A percentile compares a stretch with the other conserved stretches of the same genome.
Conservation (phyloP, 2,888 invertebrate genomes). For the Melieria picta region DNA sequence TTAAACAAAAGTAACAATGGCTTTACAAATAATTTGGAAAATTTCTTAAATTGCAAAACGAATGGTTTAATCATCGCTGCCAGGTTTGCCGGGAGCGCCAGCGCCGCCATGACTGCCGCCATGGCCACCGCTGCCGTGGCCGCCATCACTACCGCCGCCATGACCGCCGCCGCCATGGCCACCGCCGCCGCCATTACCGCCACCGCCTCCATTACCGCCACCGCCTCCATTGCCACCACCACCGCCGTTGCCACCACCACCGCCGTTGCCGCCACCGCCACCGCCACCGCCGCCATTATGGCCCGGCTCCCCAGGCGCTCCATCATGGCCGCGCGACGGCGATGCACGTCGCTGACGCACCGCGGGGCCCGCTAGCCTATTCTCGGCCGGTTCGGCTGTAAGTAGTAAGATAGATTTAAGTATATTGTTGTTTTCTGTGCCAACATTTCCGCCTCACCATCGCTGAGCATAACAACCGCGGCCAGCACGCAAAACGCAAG, state of each 20-base stretch:
- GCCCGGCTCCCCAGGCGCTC: slow-evolving; percentile 22
- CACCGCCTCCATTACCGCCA: slow-evolving; percentile 3
- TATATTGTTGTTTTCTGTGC: background rate
- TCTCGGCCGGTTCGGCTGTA: slow-evolving; percentile 7
- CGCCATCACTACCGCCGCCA: slow-evolving; percentile 17
- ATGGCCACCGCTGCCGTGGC: slow-evolving; percentile 10
- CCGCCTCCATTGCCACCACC: slow-evolving; percentile 18
- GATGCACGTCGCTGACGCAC: slow-evolving; percentile 11
- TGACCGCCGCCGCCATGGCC: slow-evolving; percentile 16
- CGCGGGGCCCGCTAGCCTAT: background rate
- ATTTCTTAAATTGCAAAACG: no score
- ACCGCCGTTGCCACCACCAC: slow-evolving; percentile 21
- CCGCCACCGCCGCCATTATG: slow-evolving; percentile 20
- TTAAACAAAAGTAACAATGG: no score
- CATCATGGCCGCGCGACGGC: background rate
- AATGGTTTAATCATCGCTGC: no score
- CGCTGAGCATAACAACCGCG: slow-evolving; percentile 2
- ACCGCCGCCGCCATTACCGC: background rate
- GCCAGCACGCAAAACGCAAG: slow-evolving; percentile 13
- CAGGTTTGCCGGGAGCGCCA: slow-evolving; percentile 24
- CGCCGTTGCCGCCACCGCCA: slow-evolving; percentile 25
- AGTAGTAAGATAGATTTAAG: background rate
- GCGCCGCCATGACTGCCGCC: slow-evolving; percentile 18
- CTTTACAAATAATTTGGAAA: no score
- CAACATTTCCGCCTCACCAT: background rate